These are phyloP conservation scores for Blennius ocellaris DNA, from an alignment of 2,113 vertebrate genomes.

Conservation along the genomic window DNA sequence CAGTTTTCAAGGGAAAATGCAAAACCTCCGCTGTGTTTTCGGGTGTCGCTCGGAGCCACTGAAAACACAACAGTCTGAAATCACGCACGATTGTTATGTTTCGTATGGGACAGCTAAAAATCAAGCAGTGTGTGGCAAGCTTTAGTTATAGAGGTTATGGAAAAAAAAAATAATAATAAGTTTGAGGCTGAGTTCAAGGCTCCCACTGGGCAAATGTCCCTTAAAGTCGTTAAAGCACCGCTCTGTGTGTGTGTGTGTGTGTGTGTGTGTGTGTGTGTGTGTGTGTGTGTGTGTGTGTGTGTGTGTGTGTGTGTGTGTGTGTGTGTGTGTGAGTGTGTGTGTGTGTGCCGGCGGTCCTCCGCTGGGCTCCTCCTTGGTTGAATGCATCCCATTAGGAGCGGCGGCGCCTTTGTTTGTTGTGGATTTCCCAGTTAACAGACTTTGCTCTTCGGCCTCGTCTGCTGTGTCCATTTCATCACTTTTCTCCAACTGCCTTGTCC, in stretches of 20 bases:
- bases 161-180: no score
- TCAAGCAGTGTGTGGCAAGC: no score
- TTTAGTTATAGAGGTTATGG: no score
- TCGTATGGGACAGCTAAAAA: no score
- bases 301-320: slow-evolving; percentile 18
- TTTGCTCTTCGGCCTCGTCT: neutral
- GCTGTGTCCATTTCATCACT: slow-evolving; percentile 24
- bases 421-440: slow-evolving; percentile 52
- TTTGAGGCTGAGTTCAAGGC: no score
- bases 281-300: neutral
- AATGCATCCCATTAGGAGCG: slow-evolving; percentile 50
- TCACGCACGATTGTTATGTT: no score
- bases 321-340: slow-evolving; percentile 9
- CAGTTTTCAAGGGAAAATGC: no score
- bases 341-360: neutral
- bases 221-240: no score
- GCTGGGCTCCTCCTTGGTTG: slow-evolving; percentile 46
- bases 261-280: slow-evolving; percentile 2
- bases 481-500: slow-evolving; percentile 27
- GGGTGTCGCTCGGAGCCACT: no score
- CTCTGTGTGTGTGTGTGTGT: neutral
- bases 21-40: no score
- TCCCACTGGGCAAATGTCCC: no score
- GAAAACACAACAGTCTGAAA: no score
- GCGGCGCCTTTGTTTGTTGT: slow-evolving; percentile 52